Evolutionary conservation across 1,140 invertebrate species (phyloP).

Genomic region (Polypedilum vanderplanki): DNA sequence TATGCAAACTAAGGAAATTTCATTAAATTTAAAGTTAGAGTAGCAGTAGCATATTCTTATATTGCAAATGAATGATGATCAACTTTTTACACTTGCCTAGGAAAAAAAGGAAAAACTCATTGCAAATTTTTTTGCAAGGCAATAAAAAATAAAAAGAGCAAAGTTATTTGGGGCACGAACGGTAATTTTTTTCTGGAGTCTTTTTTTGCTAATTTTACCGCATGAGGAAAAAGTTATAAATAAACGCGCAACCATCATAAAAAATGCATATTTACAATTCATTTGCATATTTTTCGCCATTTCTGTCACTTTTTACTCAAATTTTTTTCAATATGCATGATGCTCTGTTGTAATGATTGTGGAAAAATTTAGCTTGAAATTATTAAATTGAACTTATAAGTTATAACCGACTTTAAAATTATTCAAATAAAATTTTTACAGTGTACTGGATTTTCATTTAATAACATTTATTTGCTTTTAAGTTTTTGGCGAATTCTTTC

Average conservation of each 20-base stretch:
- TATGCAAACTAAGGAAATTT: neutral
- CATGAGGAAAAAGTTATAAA: neutral
- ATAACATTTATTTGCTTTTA: no score
- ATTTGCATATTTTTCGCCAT: slow-evolving; percentile 18
- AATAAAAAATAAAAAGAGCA: neutral
- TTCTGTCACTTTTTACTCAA: neutral
- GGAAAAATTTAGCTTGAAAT: neutral
- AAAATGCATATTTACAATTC: slow-evolving; percentile 7
- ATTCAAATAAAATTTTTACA: no score
- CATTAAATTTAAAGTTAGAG: neutral
- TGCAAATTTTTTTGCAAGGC: neutral
- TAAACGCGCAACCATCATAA: slow-evolving; percentile 1
- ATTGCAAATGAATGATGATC: slow-evolving; percentile 5
- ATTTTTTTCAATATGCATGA: neutral
- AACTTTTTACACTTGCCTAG: neutral
- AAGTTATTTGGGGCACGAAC: neutral
- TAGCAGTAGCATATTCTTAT: neutral
- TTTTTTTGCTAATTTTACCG: no score
- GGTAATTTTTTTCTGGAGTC: neutral
- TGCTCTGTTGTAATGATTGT: neutral
- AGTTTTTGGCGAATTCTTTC: no score
- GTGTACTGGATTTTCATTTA: no score
- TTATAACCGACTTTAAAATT: no score
- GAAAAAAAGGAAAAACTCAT: neutral
- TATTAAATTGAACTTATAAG: no score